Evolutionary conservation across 1,140 invertebrate species (phyloP).

Genomic region (Pygmarrhopalites habei): DNA sequence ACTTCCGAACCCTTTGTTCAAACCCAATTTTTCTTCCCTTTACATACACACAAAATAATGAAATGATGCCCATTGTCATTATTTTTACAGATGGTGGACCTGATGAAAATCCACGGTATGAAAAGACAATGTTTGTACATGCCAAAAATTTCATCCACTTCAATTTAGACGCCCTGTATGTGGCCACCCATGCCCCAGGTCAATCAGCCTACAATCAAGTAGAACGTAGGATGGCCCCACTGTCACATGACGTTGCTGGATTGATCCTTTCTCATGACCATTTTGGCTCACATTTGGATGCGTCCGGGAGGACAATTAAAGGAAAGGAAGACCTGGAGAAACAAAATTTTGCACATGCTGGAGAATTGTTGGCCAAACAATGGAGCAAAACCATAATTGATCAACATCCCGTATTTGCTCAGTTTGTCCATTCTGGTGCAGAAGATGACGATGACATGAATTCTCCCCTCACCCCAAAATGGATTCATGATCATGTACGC

Average conservation of each 20-base stretch:
- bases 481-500: neutral
- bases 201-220: slow-evolving; percentile 42
- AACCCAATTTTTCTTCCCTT: slow-evolving; percentile 36
- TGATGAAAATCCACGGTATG: slow-evolving; percentile 44
- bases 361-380: slow-evolving; percentile 40
- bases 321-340: slow-evolving; percentile 35
- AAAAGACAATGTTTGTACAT: neutral
- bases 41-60: slow-evolving; percentile 22
- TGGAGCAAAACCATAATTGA: slow-evolving; percentile 41
- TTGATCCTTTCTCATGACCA: slow-evolving; percentile 43
- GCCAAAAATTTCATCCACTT: slow-evolving; percentile 9
- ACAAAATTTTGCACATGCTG: slow-evolving; percentile 42
- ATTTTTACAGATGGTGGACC: no score
- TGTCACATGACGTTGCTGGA: slow-evolving; percentile 43
- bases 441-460: no score
- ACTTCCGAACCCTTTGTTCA: slow-evolving; percentile 41
- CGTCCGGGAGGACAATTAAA: slow-evolving; percentile 15
- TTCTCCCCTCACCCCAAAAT: neutral
- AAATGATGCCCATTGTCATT: slow-evolving; percentile 44
- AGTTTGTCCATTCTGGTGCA: neutral
- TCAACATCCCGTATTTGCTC: slow-evolving; percentile 24
- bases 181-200: slow-evolving; percentile 45
- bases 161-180: slow-evolving; percentile 45
- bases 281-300: slow-evolving; percentile 44
- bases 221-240: slow-evolving; percentile 43